Evolutionary conservation across 37 sponge, comb jelly and placozoan species (phyloP).

Genomic region (Chondrosia reniformis): DNA sequence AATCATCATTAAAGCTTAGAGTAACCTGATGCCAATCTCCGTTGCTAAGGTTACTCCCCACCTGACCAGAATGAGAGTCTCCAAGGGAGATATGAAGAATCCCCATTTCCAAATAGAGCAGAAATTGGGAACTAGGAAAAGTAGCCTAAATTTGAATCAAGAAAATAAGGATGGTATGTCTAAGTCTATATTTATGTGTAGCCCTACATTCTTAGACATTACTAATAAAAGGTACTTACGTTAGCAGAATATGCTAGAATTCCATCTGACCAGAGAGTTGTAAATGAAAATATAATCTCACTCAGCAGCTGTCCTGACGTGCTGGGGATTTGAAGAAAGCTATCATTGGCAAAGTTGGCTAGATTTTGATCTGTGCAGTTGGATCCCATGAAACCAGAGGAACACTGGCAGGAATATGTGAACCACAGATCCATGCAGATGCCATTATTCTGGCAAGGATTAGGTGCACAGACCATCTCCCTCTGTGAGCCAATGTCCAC

Average conservation of each 20-base stretch:
- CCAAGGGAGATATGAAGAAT: slow-evolving; percentile 1
- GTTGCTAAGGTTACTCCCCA: slow-evolving; percentile 4
- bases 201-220: background rate
- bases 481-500: background rate
- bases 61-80: background rate
- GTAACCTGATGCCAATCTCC: slow-evolving; percentile 23
- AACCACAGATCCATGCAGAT: slow-evolving; percentile 40
- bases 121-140: background rate
- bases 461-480: background rate
- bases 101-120: slow-evolving; percentile 4
- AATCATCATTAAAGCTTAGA: background rate
- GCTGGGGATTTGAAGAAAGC: background rate
- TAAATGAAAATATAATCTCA: background rate
- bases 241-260: slow-evolving; percentile 15
- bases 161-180: background rate
- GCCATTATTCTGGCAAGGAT: slow-evolving; percentile 63
- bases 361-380: slow-evolving; percentile 4
- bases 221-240: background rate
- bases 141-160: background rate
- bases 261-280: slow-evolving; percentile 10
- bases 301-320: background rate
- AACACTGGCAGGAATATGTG: slow-evolving; percentile 16
- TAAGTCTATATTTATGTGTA: background rate
- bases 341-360: slow-evolving; percentile 3
- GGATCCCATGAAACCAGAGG: slow-evolving; percentile 25